Evolutionary conservation across 2,888 invertebrate genomes (phyloP).

Genomic region (Catocala fraxini): DNA sequence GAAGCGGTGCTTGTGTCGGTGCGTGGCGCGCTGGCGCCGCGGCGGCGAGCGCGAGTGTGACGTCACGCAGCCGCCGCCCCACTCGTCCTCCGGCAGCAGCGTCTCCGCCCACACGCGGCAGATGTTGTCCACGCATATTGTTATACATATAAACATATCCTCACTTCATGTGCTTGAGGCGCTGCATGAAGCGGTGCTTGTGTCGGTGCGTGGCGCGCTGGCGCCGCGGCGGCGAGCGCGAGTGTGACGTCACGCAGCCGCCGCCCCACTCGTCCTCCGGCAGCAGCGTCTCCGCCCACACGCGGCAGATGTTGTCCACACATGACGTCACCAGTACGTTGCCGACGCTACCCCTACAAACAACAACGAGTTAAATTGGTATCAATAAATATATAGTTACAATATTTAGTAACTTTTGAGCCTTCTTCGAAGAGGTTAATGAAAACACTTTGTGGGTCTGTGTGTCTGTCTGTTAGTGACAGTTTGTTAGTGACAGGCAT

Average conservation of each 20-base stretch:
- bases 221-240: slow-evolving; percentile 89
- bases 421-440: no score
- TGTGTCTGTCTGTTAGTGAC: no score
- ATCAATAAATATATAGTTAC: no score
- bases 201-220: slow-evolving; percentile 96
- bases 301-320: slow-evolving; percentile 98
- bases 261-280: slow-evolving; percentile 96
- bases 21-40: slow-evolving; percentile 92
- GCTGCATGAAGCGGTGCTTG: slow-evolving; percentile 98
- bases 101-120: slow-evolving; percentile 99
- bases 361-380: neutral
- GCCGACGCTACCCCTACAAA: slow-evolving; percentile 95
- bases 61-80: slow-evolving; percentile 84
- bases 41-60: slow-evolving; percentile 90
- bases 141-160: no score
- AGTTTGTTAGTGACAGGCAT: no score
- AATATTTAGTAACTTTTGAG: no score
- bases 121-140: slow-evolving; percentile 96
- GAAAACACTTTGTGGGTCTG: no score
- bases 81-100: slow-evolving; percentile 97
- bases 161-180: slow-evolving; percentile 98
- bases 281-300: slow-evolving; percentile 99
- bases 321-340: slow-evolving; percentile 99
- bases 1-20: slow-evolving; percentile 97
- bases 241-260: slow-evolving; percentile 86